phyloP scores from a whole-genome alignment of 2,797 vertebrate species.

The Eremophila alpestris region DNA sequence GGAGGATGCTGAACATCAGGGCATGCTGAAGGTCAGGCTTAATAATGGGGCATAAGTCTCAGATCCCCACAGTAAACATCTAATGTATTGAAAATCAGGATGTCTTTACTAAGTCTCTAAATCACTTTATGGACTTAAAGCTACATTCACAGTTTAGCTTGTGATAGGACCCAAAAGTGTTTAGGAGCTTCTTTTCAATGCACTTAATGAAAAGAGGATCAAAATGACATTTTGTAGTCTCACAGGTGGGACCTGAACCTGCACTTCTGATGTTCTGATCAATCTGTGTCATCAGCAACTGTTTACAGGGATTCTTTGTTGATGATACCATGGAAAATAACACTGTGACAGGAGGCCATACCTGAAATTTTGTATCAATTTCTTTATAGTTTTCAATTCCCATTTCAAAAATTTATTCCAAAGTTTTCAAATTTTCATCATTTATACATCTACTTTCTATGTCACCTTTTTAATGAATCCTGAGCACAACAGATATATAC shows the following conservation, averaged over 20 bases:
- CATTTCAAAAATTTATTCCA: neutral
- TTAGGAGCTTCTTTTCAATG: neutral
- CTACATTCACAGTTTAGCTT: neutral
- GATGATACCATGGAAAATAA: neutral
- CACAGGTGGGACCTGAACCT: neutral
- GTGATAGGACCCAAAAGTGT: neutral
- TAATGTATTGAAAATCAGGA: neutral
- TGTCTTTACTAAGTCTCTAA: neutral
- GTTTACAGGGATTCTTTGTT: neutral
- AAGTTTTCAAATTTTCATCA: neutral
- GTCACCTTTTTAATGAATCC: neutral
- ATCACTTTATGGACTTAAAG: neutral
- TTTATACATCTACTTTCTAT: neutral
- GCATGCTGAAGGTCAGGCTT: neutral
- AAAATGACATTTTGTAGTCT: neutral
- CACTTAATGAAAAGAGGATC: neutral
- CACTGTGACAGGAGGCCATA: neutral
- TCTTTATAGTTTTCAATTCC: neutral
- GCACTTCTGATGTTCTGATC: neutral
- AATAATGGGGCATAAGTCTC: neutral
- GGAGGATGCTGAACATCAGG: conserved; percentile 7
- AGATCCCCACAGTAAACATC: neutral
- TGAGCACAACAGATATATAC: neutral
- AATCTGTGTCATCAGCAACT: neutral
- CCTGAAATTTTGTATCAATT: neutral